Evolutionary conservation across 2,888 invertebrate genomes (phyloP).

Genomic region (Rhagium mordax): DNA sequence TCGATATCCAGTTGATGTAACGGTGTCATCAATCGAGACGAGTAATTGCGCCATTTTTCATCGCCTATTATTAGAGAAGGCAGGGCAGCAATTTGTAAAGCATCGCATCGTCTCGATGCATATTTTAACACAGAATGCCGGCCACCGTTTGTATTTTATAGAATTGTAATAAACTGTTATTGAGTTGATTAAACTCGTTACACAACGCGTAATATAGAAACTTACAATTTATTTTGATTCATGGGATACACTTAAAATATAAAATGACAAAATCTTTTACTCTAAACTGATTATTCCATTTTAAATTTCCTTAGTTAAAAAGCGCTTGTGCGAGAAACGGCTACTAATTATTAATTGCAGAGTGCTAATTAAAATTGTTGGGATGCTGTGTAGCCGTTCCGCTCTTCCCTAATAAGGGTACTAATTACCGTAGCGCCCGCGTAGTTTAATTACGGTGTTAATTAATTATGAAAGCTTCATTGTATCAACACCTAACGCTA

Average conservation of each 20-base stretch:
- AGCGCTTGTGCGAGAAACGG: slow-evolving; percentile 42
- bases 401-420: slow-evolving; percentile 61
- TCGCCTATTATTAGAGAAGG: too few relatives aligned
- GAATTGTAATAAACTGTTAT: too few relatives aligned
- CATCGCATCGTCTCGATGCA: too few relatives aligned
- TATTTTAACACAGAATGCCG: too few relatives aligned
- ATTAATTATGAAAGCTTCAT: slow-evolving; percentile 70
- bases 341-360: slow-evolving; percentile 60
- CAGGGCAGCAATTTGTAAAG: too few relatives aligned
- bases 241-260: neutral
- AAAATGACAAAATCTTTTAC: slow-evolving; percentile 35
- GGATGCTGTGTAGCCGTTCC: slow-evolving; percentile 52
- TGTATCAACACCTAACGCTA: slow-evolving; percentile 66
- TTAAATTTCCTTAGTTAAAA: slow-evolving; percentile 44
- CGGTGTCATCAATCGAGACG: too few relatives aligned
- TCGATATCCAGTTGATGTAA: too few relatives aligned
- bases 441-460: slow-evolving; percentile 70
- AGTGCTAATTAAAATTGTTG: slow-evolving; percentile 60
- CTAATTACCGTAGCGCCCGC: slow-evolving; percentile 65
- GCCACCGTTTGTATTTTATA: too few relatives aligned
- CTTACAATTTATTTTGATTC: slow-evolving; percentile 2
- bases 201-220: neutral
- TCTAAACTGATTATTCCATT: slow-evolving; percentile 42
- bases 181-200: neutral
- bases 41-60: too few relatives aligned